Evolutionary conservation across 2,888 invertebrate genomes (phyloP).

Genomic region (Drosophila mayaguana): DNA sequence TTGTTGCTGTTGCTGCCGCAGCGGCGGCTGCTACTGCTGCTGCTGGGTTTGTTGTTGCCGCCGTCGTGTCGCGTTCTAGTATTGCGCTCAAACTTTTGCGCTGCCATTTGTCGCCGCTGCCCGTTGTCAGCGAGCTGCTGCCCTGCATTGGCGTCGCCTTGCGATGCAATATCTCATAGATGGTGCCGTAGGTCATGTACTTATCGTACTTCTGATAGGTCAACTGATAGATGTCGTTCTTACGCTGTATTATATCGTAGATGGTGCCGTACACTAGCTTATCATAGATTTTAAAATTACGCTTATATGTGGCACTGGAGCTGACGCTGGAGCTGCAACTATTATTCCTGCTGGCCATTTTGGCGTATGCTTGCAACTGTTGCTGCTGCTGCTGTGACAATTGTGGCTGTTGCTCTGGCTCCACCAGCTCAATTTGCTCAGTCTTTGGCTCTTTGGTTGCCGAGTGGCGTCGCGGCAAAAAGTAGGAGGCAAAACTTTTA

Average conservation of each 20-base stretch:
- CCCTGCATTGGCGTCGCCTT: constrained; percentile 75
- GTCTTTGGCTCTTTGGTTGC: constrained; percentile 52
- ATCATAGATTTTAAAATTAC: constrained; percentile 85
- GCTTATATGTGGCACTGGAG: constrained; percentile 70
- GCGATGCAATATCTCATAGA: constrained; percentile 85
- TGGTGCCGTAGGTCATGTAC: constrained; percentile 85
- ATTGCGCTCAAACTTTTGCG: constrained; percentile 83
- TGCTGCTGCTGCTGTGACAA: constrained; percentile 50
- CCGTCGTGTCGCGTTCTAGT: constrained; percentile 75
- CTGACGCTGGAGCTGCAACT: constrained; percentile 39
- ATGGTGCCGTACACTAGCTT: constrained; percentile 85
- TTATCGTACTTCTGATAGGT: constrained; percentile 85
- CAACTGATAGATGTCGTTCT: constrained; percentile 84
- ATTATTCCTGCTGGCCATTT: constrained; percentile 49
- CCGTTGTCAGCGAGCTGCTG: constrained; percentile 44
- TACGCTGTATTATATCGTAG: constrained; percentile 85
- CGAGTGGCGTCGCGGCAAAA: constrained; percentile 55
- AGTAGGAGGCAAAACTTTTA: constrained; percentile 81
- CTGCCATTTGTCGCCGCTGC: constrained; percentile 77
- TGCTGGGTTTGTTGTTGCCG: constrained; percentile 8
- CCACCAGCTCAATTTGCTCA: constrained; percentile 39
- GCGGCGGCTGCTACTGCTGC: constrained; percentile 18
- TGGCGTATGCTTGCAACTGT: constrained; percentile 46
- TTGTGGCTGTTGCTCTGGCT: constrained; percentile 28
- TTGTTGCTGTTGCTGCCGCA: constrained; percentile 9